A percentile compares a stretch with the other conserved stretches of the same genome.
Conservation (phyloP, 1,140 invertebrate genomes). For the Drosophila bifasciata region DNA sequence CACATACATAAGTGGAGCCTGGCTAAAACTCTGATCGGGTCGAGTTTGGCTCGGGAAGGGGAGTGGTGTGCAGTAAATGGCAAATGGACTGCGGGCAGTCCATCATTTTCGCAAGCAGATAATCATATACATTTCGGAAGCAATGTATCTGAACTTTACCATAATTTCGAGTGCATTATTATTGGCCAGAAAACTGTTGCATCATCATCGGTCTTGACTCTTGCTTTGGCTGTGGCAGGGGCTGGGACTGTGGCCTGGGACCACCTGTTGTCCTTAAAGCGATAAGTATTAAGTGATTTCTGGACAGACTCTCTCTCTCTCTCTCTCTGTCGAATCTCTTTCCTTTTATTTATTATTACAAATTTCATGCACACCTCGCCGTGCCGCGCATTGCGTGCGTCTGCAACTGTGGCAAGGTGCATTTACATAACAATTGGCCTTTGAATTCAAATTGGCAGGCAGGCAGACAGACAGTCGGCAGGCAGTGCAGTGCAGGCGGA, state of each 20-base stretch:
- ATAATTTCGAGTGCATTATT: conserved; percentile 77
- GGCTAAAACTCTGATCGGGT: too few species aligned
- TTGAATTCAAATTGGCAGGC: conserved; percentile 67
- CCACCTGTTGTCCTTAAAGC: conserved; percentile 81
- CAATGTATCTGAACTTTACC: conserved; percentile 77
- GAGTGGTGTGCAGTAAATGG: conserved; percentile 27
- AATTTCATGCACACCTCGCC: conserved; percentile 23
- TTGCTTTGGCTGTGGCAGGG: not conserved
- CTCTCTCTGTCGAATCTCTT: conserved; percentile 16
- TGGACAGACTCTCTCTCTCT: conserved; percentile 22
- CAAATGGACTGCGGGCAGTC: conserved; percentile 62
- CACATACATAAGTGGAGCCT: too few species aligned
- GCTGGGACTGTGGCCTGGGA: conserved; percentile 26
- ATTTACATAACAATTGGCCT: conserved; percentile 79
- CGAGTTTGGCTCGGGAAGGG: too few species aligned
- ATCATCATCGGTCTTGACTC: conserved; percentile 26
- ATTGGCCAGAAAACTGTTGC: conserved; percentile 47
- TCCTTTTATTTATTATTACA: conserved; percentile 61
- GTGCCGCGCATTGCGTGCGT: conserved; percentile 52
- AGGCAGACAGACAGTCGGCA: conserved; percentile 3
- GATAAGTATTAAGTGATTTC: conserved; percentile 71
- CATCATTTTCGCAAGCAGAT: conserved; percentile 72
- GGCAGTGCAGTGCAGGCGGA: conserved; percentile 1
- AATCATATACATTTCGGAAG: conserved; percentile 81
- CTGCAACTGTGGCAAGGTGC: conserved; percentile 49